Base-by-base conservation (phyloP, 2,888 invertebrate genomes). In the Pilophorus perplexus region DNA sequence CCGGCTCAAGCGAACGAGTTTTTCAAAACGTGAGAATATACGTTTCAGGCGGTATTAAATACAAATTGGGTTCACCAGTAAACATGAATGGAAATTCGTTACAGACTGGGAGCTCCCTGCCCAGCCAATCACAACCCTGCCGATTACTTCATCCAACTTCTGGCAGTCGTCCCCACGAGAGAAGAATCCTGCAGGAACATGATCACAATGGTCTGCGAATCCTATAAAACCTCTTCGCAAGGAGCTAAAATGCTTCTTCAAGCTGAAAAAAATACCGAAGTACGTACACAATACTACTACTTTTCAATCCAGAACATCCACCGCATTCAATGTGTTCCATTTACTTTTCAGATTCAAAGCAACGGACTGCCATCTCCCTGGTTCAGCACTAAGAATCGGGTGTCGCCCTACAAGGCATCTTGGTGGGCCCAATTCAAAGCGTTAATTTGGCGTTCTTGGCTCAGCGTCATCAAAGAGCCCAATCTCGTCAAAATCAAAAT, bases 91-190 rank as follows among this genome's bases (percentile, higher is more conserved):
- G n/a, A n/a, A n/a, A n/a, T n/a, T n/a, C n/a, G n/a, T 75, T 76
- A 28, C 73, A 92, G 92, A 28, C 77, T 90, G 72, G 90, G 90
- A 22, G 88, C 89, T 10, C 85, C 86, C 0, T 92, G 92, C 76
- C 95, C 95, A 0, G 84, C 83, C 2, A 93, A 93, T 76, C 94
- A 90, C 79, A 96, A 95, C 76, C 95, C 95, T 2, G 94, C 94
- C 0, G 96, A 97, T 78, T 93, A 90, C 78, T 95, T 89, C 78
- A 89, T 97, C 52, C 90, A 94, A 75, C 84, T 91, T 1, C 78
- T 96, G 71, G 93, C 95, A 0, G 86, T 95, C 1, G 85, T 89
- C 1, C 94, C 94, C 0, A 90, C 88, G 0, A 81, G 86, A 12
- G 95, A 95, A 77, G 83, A 84, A 44, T 84, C 87, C 6, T 93